Percentiles rank a stretch among this genome's conserved stretches.
Evolutionary conservation across 2,797 vertebrate genomes (phyloP).

Genomic region (Spinibarbus caldwelli): DNA sequence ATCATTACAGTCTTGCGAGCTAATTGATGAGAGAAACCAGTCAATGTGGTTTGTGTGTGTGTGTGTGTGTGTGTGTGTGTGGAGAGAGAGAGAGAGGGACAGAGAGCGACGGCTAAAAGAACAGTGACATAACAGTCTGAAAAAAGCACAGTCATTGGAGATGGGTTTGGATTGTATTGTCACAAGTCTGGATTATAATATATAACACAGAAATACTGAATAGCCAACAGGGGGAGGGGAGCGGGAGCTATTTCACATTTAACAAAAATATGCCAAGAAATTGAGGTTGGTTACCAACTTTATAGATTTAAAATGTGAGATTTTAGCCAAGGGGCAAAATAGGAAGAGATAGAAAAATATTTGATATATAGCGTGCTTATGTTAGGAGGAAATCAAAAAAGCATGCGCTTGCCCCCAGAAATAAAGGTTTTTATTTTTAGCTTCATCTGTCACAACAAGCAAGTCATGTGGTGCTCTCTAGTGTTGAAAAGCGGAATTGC

Average conservation of each 20-base stretch:
- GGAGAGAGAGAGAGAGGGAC: background rate
- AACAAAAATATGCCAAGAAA: background rate
- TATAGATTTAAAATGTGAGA: no score
- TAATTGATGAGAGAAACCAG: conserved; percentile 62
- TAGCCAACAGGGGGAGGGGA: background rate
- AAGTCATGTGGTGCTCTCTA: background rate
- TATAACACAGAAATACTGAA: background rate
- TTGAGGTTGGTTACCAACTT: no score
- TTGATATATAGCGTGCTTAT: background rate
- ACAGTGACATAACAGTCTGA: background rate
- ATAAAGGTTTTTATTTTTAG: background rate
- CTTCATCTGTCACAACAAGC: background rate
- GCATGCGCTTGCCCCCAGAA: background rate
- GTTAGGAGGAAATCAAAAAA: background rate
- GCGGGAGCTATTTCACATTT: background rate
- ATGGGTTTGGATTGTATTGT: background rate
- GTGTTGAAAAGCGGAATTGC: conserved; percentile 1
- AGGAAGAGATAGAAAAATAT: background rate
- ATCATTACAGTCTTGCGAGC: conserved; percentile 56
- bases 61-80: background rate
- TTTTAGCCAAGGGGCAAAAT: background rate
- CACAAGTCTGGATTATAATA: background rate
- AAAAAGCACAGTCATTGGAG: background rate
- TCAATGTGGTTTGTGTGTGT: conserved; percentile 44
- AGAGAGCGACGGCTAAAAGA: background rate